Evolutionary conservation across 2,113 vertebrate species (phyloP), one percentile per base, ranked within the genome.

Genomic region (Orycteropus afer): DNA sequence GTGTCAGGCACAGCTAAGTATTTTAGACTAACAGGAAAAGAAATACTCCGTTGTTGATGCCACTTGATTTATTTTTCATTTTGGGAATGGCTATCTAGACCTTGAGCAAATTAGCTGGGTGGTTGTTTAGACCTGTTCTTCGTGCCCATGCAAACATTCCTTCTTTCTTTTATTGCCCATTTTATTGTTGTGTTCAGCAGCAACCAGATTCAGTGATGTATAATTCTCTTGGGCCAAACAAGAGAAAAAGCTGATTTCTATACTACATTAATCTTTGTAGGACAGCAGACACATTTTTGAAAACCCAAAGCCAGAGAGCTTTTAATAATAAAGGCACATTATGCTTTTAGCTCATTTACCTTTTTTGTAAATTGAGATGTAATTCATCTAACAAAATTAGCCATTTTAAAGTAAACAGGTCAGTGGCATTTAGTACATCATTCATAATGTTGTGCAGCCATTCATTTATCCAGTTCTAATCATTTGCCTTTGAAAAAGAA

Each of bases 271-370:
- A 90, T 97, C 78, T 95, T 76, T 88, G 53, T 45, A 88, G 94
- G 65, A 80, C 22, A 25, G 67, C 49, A 92, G 92, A 49, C n/a
- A 40, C 87, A 79, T 86, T 90, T 96, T 79, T 86, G 69, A 92
- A 96, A 91, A 83, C 85, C 84, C 37, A 61, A 92, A 92, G 78
- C 42, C 67, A 69, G 92, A 76, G 88, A 89, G 73, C 25, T 89
- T 96, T 95, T 76, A 95, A 94, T 92, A 92, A 76, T 83, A 92
- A 85, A 90, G 74, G 90, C 40, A 92, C 27, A 29, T 94, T 96
- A 42, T 67, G 8, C 34, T n/a, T 15, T 94, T 91, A 73, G 27
- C 73, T 96, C 71, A 61, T 73, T 92, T 89, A 53, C 76, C 40
- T 76, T 77, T 90, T 80, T 55, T 74, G n/a, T 65, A 61, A 61